Conservation (phyloP, 2,888 invertebrate species). For the Diplazon laetatorius region DNA sequence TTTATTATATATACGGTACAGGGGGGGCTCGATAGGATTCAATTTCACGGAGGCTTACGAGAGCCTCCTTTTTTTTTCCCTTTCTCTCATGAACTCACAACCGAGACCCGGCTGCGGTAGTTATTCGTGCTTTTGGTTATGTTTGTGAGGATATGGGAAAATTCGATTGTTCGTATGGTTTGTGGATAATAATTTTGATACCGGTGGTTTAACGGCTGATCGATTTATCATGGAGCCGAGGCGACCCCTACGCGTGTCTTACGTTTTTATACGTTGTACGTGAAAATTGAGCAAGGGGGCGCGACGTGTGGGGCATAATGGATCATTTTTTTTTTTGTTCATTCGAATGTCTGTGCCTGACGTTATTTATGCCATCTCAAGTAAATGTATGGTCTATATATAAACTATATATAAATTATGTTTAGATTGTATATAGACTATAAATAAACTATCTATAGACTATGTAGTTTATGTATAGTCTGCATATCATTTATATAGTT, state of each 20-base stretch:
- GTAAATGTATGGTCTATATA: too few relatives aligned
- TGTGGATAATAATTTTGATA: not conserved
- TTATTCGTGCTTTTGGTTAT: not conserved
- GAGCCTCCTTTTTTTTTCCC: too few relatives aligned
- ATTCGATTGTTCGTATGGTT: not conserved
- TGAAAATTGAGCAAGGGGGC: not conserved
- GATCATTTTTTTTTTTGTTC: not conserved
- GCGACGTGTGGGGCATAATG: too few relatives aligned
- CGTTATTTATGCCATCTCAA: too few relatives aligned
- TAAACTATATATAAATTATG: too few relatives aligned
- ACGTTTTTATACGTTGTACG: not conserved
- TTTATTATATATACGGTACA: conserved; percentile 39
- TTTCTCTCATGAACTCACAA: conserved; percentile 4
- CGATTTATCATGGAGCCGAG: not conserved
- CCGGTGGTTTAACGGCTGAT: not conserved
- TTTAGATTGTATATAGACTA: too few relatives aligned
- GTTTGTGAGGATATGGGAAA: not conserved
- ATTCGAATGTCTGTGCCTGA: too few relatives aligned
- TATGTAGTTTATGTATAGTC: too few relatives aligned
- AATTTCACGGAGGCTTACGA: conserved; percentile 14
- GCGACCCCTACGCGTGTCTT: not conserved
- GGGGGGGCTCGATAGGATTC: conserved; percentile 30
- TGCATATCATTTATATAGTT: too few relatives aligned
- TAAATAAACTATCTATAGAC: too few relatives aligned
- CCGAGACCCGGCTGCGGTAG: not conserved